Base-by-base conservation (phyloP, 2,113 vertebrate species). In the Varanus komodoensis region DNA sequence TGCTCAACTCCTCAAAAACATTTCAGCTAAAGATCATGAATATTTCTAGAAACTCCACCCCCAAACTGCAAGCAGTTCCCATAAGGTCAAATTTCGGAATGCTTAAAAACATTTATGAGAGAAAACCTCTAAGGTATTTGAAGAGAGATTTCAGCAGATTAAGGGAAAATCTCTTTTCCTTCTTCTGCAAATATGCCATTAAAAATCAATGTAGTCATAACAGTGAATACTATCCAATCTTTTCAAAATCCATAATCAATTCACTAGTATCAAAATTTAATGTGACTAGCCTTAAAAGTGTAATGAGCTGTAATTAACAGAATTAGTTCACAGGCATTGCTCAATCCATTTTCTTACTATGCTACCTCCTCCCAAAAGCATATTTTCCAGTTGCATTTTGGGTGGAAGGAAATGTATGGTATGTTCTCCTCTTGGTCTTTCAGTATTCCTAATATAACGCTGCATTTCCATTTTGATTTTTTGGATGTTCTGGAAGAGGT, bases 111-210 rank as follows among this genome's bases (percentile, higher is more conserved):
- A 69, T 75, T 34, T 61, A 90, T 19, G 78, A 89, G 68, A 61
- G 92, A 77, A 85, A 64, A 93, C 88, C 79, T 88, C 88, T 84
- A 5, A 3, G 74, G 89, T 68, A 79, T 25, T 48, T 87, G 1
- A 83, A 64, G 50, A 89, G 83, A 69, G 1, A 87, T 93, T 94
- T 90, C 77, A 92, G 81, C 2, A 91, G 91, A 94, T 93, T 90
- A 94, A 94, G 92, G 83, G 2, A 9, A 88, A 96, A 95, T 84
- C 84, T 90, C 90, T 89, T 93, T 86, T 85, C 71, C 79, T 0
- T 0, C 69, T 87, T 91, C 92, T 90, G 52, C 87, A 93, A 89
- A 1, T 29, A 88, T 86, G 82, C 82, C 44, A 64, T 8, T 83
- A 84, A 87, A 84, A 91, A 90, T 11, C 93, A 89, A 9, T 0